phyloP scores from a whole-genome alignment of 2,888 invertebrate species.

The Gerris lacustris region DNA sequence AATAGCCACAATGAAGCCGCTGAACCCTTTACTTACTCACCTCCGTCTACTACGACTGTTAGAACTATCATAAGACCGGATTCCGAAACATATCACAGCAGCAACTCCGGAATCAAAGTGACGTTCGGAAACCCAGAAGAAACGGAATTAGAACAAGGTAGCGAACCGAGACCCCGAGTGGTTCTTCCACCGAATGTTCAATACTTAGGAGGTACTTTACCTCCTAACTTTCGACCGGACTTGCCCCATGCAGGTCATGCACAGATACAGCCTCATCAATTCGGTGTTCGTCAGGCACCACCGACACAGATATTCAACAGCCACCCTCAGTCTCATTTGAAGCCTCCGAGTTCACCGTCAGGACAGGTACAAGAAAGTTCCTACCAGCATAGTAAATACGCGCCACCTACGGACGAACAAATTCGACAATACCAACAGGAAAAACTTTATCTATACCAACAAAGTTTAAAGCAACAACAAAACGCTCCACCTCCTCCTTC shows the following conservation, averaged over 20 bases:
- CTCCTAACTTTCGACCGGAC: not conserved
- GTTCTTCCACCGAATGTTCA: conserved; percentile 29
- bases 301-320: conserved; percentile 1
- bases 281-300: not conserved
- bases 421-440: conserved; percentile 28
- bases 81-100: conserved; percentile 61
- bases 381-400: not conserved
- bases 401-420: conserved; percentile 9
- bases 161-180: conserved; percentile 16
- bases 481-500: conserved; percentile 29
- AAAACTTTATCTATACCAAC: conserved; percentile 32
- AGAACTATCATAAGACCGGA: conserved; percentile 76
- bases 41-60: conserved; percentile 61
- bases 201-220: not conserved
- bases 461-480: conserved; percentile 36
- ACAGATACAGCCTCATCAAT: conserved; percentile 16
- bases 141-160: conserved; percentile 28
- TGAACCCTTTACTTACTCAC: conserved; percentile 36
- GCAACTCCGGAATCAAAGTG: conserved; percentile 57
- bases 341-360: not conserved
- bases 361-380: conserved; percentile 6
- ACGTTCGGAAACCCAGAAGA: conserved; percentile 57
- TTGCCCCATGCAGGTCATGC: not conserved
- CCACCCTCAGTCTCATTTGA: conserved; percentile 4
- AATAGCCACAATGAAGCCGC: conserved; percentile 12